These are phyloP conservation scores for Allolobophora icterica DNA, from an alignment of 2,888 invertebrate species.

Conservation along the genomic window DNA sequence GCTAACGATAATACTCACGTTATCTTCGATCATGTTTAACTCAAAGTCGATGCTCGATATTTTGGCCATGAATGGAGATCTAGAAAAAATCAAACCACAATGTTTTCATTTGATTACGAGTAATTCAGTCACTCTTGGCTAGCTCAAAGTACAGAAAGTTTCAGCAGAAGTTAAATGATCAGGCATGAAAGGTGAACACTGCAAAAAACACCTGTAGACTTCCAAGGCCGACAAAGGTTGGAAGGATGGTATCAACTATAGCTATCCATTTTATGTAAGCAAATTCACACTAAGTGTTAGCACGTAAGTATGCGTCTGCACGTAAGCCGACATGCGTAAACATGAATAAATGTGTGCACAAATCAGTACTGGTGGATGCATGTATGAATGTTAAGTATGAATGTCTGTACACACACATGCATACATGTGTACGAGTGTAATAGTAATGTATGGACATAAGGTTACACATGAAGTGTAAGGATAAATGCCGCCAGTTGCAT, in stretches of 20 bases:
- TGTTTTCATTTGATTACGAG: neutral
- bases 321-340: too few species aligned
- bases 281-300: too few species aligned
- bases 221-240: neutral
- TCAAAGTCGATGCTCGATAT: slow-evolving; percentile 64
- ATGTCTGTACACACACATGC: too few species aligned
- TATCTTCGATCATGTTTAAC: slow-evolving; percentile 58
- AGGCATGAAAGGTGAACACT: neutral
- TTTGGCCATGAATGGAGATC: slow-evolving; percentile 55
- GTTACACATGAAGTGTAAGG: neutral
- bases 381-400: too few species aligned
- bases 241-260: too few species aligned
- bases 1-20: slow-evolving; percentile 52
- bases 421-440: too few species aligned
- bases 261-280: neutral
- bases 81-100: slow-evolving; percentile 27
- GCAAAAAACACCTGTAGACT: neutral
- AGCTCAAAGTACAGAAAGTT: neutral
- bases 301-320: too few species aligned
- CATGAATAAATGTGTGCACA: too few species aligned
- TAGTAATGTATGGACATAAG: too few species aligned
- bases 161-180: neutral
- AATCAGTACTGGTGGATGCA: too few species aligned
- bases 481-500: neutral
- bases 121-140: neutral